Conservation (phyloP, 1,140 invertebrate species). For the Hylaeus anthracinus region DNA sequence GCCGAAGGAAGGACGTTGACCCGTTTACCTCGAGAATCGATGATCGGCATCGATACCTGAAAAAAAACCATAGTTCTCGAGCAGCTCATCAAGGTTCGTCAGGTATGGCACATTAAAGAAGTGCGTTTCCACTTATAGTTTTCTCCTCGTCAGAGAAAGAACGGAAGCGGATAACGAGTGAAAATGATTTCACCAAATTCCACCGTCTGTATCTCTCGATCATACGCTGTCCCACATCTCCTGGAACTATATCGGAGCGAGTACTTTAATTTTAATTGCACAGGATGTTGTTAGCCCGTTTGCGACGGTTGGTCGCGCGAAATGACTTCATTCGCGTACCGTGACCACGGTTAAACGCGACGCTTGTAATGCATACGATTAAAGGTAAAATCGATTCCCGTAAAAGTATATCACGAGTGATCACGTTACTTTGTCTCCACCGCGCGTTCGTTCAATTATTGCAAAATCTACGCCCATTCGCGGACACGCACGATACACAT, state of each 20-base stretch:
- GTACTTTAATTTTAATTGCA: slow-evolving; percentile 55
- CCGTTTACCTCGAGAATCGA: background rate
- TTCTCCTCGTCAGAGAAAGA: background rate
- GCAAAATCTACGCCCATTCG: slow-evolving; percentile 29
- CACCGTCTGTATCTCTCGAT: slow-evolving; percentile 11
- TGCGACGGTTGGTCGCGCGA: slow-evolving; percentile 56
- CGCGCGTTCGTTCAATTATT: background rate
- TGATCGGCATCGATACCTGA: background rate
- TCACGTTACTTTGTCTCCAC: slow-evolving; percentile 14
- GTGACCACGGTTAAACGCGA: slow-evolving; percentile 44
- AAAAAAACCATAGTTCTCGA: background rate
- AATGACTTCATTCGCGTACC: slow-evolving; percentile 61
- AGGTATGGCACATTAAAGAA: too few species aligned
- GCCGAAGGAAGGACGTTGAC: too few species aligned
- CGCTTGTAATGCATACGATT: slow-evolving; percentile 17
- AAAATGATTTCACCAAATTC: slow-evolving; percentile 31
- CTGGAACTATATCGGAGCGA: slow-evolving; percentile 51
- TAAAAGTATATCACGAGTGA: slow-evolving; percentile 7
- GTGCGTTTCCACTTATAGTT: too few species aligned
- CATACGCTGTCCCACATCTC: slow-evolving; percentile 28
- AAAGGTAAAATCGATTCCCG: background rate
- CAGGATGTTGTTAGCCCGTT: slow-evolving; percentile 68
- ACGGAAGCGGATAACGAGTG: background rate
- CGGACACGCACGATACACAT: background rate
- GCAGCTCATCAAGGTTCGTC: too few species aligned